Base-by-base conservation (phyloP, 2,888 invertebrate species). In the Charanyca ferruginea region DNA sequence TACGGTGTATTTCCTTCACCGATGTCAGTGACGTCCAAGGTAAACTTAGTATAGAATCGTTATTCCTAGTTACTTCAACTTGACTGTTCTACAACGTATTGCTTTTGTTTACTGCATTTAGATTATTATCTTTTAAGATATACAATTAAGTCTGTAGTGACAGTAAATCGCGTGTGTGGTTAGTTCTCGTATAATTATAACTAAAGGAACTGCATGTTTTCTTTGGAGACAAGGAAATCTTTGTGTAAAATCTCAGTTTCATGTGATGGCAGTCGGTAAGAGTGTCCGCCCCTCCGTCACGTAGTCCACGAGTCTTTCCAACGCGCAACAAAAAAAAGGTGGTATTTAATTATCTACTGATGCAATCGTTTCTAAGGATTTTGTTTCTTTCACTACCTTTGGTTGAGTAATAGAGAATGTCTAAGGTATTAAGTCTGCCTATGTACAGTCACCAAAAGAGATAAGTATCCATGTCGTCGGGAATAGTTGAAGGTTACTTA, bases 101-200 rank as follows among this genome's bases (percentile, higher is more conserved):
- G 42, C 25, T 13, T 23, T 1, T 18, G 7, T 49, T 48, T 35
- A 47, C 41, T n/a, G n/a, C 5, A n/a, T 13, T 28, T 23, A 52
- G 38, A 68, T 59, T 1, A 48, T 53, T 35, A 52, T 64, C 23
- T 51, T 25, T 3, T 1, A 44, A 28, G 13, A 23, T 44, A 38
- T 16, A 35, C 20, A 25, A 47, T 65, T 51, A 42, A 18, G 32
- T 42, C 16, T 0, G 16, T 35, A 32, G 51, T 42, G 35, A 70
- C 51, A 44, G 18, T 51, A 20, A 32, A 32, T 77, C 13, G 13
- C 32, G 16, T 75, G 49, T 23, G 18, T 44, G 16, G 42, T 52
- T n/a, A 42, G 45, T 70, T 51, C 54, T 70, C 16, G 11, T 61
- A 22, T 76, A 51, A 51, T 54, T 51, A 54, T 16, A 25, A 51